phyloP scores from a whole-genome alignment of 1,140 invertebrate species.

The Zophobas atratus region DNA sequence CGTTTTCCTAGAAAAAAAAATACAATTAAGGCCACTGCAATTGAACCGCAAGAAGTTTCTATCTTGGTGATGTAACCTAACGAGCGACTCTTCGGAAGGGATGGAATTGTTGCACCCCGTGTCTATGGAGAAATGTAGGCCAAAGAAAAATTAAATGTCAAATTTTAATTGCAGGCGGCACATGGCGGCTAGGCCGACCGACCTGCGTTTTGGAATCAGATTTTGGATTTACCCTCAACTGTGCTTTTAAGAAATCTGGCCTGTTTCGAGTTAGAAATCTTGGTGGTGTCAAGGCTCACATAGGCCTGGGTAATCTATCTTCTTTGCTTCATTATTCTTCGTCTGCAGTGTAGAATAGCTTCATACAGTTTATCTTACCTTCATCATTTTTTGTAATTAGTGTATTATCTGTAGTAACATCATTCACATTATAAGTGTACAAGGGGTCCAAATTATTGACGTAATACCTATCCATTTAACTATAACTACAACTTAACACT shows the following conservation, averaged over 20 bases:
- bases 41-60: conserved; percentile 26
- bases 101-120: background rate
- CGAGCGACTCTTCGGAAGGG: background rate
- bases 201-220: conserved; percentile 90
- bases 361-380: conserved; percentile 9
- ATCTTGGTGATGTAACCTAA: conserved; percentile 1
- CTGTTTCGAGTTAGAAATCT: conserved; percentile 91
- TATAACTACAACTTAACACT: too few relatives aligned
- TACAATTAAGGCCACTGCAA: conserved; percentile 35
- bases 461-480: too few relatives aligned
- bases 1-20: conserved; percentile 25
- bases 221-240: conserved; percentile 89
- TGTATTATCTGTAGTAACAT: background rate
- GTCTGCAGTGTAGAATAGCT: conserved; percentile 38
- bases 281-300: conserved; percentile 89
- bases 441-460: background rate
- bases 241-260: conserved; percentile 91
- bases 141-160: conserved; percentile 30
- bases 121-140: background rate
- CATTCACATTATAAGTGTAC: background rate
- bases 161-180: conserved; percentile 67
- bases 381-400: conserved; percentile 18
- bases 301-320: conserved; percentile 83
- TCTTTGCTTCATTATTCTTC: conserved; percentile 45
- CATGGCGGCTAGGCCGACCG: conserved; percentile 70